phyloP scores from a whole-genome alignment of 2,888 invertebrate species.

The Opisthograptis luteolata region DNA sequence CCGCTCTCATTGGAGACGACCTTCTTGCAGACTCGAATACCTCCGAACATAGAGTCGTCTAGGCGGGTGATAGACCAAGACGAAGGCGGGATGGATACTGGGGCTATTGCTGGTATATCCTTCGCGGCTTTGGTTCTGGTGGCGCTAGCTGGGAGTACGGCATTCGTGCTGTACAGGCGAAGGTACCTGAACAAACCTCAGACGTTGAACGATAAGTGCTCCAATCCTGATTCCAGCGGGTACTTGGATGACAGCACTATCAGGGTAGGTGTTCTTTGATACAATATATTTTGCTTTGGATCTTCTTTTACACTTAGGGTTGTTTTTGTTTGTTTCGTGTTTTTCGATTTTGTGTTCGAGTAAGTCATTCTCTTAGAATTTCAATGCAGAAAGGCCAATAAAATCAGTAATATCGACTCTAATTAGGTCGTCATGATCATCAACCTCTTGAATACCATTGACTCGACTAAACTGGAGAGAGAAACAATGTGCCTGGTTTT shows the following conservation, averaged over 20 bases:
- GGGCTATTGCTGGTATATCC: constrained; percentile 88
- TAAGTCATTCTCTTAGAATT: no score
- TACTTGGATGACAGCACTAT: constrained; percentile 94
- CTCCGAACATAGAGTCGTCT: constrained; percentile 72
- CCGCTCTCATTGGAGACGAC: constrained; percentile 74
- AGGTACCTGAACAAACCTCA: constrained; percentile 92
- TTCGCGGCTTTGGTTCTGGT: constrained; percentile 87
- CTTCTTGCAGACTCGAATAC: constrained; percentile 71
- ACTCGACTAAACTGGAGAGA: no score
- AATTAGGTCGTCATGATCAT: no score
- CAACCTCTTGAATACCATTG: no score
- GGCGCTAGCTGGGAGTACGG: constrained; percentile 86
- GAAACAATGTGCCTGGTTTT: no score
- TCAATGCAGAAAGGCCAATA: no score
- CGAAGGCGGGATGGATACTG: constrained; percentile 80
- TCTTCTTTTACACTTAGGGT: no score
- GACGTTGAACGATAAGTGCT: constrained; percentile 91
- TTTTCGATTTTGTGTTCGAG: no score
- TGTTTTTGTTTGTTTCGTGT: no score
- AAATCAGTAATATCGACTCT: no score
- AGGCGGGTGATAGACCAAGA: constrained; percentile 66
- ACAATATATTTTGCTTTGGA: no score
- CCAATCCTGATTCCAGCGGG: constrained; percentile 94
- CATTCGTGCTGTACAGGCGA: constrained; percentile 88
- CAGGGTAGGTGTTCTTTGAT: constrained; percentile 85